Percentiles rank a stretch among this genome's conserved stretches.
Evolutionary conservation across 2,113 vertebrate species (phyloP).

Genomic region (Uropsilus gracilis): DNA sequence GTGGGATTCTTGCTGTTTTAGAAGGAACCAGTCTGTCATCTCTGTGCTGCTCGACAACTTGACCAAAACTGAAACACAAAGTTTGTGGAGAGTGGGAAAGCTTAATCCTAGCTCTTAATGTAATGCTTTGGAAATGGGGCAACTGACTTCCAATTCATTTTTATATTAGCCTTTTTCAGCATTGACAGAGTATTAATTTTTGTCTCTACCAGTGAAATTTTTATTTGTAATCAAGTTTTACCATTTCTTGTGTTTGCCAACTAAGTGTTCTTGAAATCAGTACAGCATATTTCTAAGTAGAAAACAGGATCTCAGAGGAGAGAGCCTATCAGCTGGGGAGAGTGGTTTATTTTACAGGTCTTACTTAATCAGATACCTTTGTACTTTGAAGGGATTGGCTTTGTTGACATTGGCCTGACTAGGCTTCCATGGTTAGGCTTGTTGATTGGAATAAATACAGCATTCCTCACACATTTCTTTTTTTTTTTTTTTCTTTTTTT

Average conservation of each 20-base stretch:
- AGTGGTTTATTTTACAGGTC: slow-evolving; percentile 39
- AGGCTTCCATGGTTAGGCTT: neutral
- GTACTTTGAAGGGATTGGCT: slow-evolving; percentile 47
- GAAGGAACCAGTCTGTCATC: neutral
- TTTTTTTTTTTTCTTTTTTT: neutral
- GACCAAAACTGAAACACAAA: neutral
- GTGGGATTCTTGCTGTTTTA: neutral
- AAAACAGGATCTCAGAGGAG: neutral
- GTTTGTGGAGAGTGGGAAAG: neutral
- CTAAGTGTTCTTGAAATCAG: neutral
- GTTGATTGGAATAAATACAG: slow-evolving; percentile 37
- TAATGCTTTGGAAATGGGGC: neutral
- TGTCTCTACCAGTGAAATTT: neutral
- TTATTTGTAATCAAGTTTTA: neutral
- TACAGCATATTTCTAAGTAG: neutral
- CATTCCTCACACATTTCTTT: neutral
- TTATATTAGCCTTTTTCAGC: neutral
- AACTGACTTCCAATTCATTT: accelerated
- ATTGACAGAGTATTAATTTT: neutral
- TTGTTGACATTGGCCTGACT: slow-evolving; percentile 65
- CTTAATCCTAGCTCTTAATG: accelerated
- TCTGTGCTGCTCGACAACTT: accelerated
- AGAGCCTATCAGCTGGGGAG: neutral
- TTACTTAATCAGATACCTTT: slow-evolving; percentile 53
- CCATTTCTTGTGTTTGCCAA: neutral